Evolutionary conservation across 2,888 invertebrate genomes (phyloP).

Genomic region (Agonopterix alstromeriana): DNA sequence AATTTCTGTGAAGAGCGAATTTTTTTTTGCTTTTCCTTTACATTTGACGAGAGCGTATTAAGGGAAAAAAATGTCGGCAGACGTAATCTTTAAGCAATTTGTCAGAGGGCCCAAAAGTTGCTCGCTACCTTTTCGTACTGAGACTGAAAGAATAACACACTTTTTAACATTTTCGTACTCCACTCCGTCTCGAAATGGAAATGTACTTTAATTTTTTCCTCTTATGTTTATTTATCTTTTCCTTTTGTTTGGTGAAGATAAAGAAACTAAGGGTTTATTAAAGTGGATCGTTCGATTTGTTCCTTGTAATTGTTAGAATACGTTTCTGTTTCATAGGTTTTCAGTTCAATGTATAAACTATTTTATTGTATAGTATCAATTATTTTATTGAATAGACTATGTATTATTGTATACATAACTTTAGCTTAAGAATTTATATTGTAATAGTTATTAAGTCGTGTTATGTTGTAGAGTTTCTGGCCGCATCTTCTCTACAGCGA

Average conservation of each 20-base stretch:
- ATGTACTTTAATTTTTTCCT: not conserved
- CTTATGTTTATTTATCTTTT: not conserved
- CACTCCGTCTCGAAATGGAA: not conserved
- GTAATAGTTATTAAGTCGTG: too few relatives aligned
- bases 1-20: conserved; percentile 7
- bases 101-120: conserved; percentile 23
- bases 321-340: too few relatives aligned
- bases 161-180: not conserved
- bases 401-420: too few relatives aligned
- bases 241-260: conserved; percentile 9
- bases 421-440: too few relatives aligned
- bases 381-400: too few relatives aligned
- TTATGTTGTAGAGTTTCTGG: too few relatives aligned
- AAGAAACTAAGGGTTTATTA: too few relatives aligned
- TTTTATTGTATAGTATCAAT: too few relatives aligned
- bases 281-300: too few relatives aligned
- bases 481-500: too few relatives aligned
- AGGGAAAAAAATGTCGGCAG: conserved; percentile 19
- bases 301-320: too few relatives aligned
- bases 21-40: conserved; percentile 16
- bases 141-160: not conserved
- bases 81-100: conserved; percentile 37
- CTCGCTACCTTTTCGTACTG: conserved; percentile 11
- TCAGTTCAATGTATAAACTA: too few relatives aligned
- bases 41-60: conserved; percentile 18